phyloP scores from a whole-genome alignment of 2,888 invertebrate genomes.

The Lasioglossum lativentre region DNA sequence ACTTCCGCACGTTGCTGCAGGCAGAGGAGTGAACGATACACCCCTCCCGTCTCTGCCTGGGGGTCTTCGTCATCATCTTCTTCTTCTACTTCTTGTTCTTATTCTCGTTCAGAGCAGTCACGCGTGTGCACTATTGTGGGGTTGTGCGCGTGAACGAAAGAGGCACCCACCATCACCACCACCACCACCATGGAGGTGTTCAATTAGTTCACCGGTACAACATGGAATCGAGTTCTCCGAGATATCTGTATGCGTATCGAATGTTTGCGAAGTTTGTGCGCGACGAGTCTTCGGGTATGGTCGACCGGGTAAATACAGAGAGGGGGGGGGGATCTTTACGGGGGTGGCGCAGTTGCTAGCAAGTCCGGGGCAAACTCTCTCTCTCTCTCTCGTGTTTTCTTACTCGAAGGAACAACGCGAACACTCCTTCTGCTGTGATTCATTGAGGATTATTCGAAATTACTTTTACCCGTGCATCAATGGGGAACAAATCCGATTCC shows the following conservation, averaged over 20 bases:
- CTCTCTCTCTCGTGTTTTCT: neutral
- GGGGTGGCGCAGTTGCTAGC: neutral
- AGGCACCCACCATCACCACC: neutral
- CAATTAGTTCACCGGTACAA: conserved; percentile 35
- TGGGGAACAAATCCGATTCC: neutral
- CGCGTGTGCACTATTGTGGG: conserved; percentile 23
- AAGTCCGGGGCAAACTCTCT: neutral
- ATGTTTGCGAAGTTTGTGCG: conserved; percentile 4
- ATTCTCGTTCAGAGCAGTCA: conserved; percentile 22
- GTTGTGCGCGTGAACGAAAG: conserved; percentile 31
- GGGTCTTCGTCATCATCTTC: too few relatives aligned
- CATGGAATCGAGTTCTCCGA: conserved; percentile 6
- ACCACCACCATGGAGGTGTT: conserved; percentile 22
- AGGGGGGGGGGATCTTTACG: neutral
- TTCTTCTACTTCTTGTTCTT: neutral
- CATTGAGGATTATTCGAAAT: neutral
- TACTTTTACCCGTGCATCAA: neutral
- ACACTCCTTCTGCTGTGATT: neutral
- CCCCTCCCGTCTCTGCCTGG: conserved; percentile 1
- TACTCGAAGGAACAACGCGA: neutral
- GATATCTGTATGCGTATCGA: neutral
- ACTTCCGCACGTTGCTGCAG: conserved; percentile 81
- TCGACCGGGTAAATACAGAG: neutral
- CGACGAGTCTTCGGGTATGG: neutral
- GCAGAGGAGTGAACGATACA: conserved; percentile 79